Evolutionary conservation across 2,113 vertebrate genomes (phyloP), one percentile per base, ranked within the genome.

Genomic region (Oplegnathus fasciatus): DNA sequence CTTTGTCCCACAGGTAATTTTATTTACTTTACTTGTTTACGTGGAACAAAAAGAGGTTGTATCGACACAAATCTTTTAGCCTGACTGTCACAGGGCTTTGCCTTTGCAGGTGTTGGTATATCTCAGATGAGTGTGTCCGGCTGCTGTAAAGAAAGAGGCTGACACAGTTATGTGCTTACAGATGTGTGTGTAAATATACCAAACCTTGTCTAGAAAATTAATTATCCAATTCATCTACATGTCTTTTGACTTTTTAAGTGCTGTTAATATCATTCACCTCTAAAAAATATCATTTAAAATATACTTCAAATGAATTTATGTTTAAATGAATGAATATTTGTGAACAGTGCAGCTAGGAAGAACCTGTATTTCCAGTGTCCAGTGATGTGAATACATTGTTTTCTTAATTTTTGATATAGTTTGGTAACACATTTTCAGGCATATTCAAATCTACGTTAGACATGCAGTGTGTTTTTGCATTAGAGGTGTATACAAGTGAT

Each of bases 31-130:
- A 6, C 22, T 69, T 28, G 18, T 57, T 48, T 30, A 1, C 58
- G 34, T 10, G 30, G 28, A 0, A 24, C 48, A 48, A 0, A 57
- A n/a, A 40, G 54, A 18, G 18, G 4, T 75, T 58, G 54, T 65
- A 9, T 46, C 3, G 6, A 9, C 34, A 13, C 7, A 24, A 10
- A 60, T 6, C 32, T 20, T 15, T 20, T 3, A 62, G 64, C 30
- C 65, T 65, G 37, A n/a, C 61, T 68, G 80, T 78, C 40, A 72
- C 50, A 7, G 42, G 32, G 75, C 28, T 85, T 68, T 66, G 73
- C 52, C 48, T 78, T 42, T 80, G 85, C 80, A 80, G 66, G 44
- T 77, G 61, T 62, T 17, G 58, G 65, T 70, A 1, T 70, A 48
- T 71, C 52, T 71, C 40, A 66, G 46, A 52, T 32, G n/a, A 84